Evolutionary conservation across 2,888 invertebrate genomes (phyloP).

Genomic region (Argynnis bischoffii): DNA sequence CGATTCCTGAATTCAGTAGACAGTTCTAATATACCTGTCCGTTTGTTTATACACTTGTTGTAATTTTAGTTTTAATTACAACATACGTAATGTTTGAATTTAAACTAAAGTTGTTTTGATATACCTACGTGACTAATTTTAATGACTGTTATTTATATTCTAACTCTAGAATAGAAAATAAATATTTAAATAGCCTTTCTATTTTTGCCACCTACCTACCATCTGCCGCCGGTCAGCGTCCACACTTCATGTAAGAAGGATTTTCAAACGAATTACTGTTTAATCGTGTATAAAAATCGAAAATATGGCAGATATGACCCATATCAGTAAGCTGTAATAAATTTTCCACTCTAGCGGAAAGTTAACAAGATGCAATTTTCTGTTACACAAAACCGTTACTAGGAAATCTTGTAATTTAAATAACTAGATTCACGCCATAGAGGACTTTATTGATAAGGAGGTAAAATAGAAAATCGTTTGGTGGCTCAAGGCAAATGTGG

Average conservation of each 20-base stretch:
- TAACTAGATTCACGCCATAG: slow-evolving; percentile 52
- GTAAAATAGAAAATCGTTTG: slow-evolving; percentile 66
- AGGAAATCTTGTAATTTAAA: slow-evolving; percentile 47
- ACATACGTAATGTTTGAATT: neutral
- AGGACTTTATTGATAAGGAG: slow-evolving; percentile 64
- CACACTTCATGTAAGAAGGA: slow-evolving; percentile 47
- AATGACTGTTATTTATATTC: slow-evolving; percentile 1
- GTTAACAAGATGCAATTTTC: slow-evolving; percentile 47
- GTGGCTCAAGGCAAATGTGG: slow-evolving; percentile 56
- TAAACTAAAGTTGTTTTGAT: neutral
- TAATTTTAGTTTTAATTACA: too few species aligned
- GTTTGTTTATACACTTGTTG: too few species aligned
- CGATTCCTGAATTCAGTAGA: too few species aligned
- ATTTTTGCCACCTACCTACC: slow-evolving; percentile 13
- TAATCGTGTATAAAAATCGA: slow-evolving; percentile 50
- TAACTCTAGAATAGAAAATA: slow-evolving; percentile 2
- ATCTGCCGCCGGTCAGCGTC: slow-evolving; percentile 4
- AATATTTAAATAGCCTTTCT: neutral
- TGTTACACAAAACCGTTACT: slow-evolving; percentile 40
- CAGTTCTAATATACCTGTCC: too few species aligned
- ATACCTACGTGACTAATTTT: neutral
- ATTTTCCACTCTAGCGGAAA: slow-evolving; percentile 51
- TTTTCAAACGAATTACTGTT: slow-evolving; percentile 48
- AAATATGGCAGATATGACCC: slow-evolving; percentile 53
- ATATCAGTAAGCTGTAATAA: slow-evolving; percentile 45